Base-by-base conservation (phyloP, 2,888 invertebrate genomes). In the Eupelmus urozonus region DNA sequence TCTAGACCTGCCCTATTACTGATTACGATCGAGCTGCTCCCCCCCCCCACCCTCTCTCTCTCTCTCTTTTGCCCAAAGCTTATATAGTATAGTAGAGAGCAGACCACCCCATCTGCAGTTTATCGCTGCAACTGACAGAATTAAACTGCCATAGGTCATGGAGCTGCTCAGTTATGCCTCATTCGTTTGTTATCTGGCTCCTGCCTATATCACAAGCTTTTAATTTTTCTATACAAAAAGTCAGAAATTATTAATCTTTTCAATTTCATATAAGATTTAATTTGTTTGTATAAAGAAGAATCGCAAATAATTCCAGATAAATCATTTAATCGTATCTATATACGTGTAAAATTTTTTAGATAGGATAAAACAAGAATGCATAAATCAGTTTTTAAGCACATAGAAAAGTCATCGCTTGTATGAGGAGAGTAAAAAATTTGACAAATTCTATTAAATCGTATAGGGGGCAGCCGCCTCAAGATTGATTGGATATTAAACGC, bases 11-110 rank as follows among this genome's bases (percentile, higher is more conserved):
- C 62, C 69, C 69, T 53, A 73, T 72, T 72, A 69, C 75, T 60
- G 69, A 80, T 80, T 80, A 73, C 69, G 69, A 80, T 76, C 79
- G 73, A 69, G 60, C 62, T n/a, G n/a, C 4, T 0, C n/a, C 25
- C 42, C 49, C 51, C 53, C 20, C 55, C 51, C 45, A 7, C 51
- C 34, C 55, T 57, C 53, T 25, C 63, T 27, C 23, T 3, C 20
- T 45, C 69, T n/a, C 63, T 29, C 27, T 71, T 65, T 71, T 34
- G 57, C 49, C 57, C 20, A 53, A 53, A 53, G 53, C 45, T 9
- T 34, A 63, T 13, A 25, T 25, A 13, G n/a, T 59, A 40, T 23
- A 2, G 45, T 7, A 7, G 13, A 16, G 9, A 45, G 2, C 45
- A 13, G 2, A 9, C 45, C 27, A 13, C 13, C 42, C 27, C 29